Base-by-base conservation (phyloP, 2,113 vertebrate genomes). In the Toxotes jaculatrix region DNA sequence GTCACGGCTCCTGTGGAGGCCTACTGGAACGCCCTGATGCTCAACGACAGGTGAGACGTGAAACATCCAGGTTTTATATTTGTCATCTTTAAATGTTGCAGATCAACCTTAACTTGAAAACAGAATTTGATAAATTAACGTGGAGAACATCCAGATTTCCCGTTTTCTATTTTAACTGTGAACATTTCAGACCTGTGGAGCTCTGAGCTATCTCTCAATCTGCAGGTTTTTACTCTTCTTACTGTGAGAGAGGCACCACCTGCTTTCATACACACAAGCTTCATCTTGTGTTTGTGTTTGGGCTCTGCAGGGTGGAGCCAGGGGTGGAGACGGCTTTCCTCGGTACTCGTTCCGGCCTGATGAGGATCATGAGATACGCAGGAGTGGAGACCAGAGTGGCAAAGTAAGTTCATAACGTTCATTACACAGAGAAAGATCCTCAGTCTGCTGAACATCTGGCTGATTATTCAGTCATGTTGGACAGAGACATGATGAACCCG, bases 1-100 rank as follows among this genome's bases (percentile, higher is more conserved):
- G 97, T 98, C 42, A 99, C 98, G 0, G 98, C 98, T 34, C 98
- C 98, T 4, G 91, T 99, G 88, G 98, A 99, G 76, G 97, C 98
- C 32, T 98, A 99, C 84, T 99, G 98, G 98, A 98, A 97, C 8
- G 94, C 96, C 0, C 87, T 99, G 84, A 95, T 95, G 59, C 96
- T 99, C 88, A 96, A 95, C 60, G 90, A 96, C 77, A 88, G 81
- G 92, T 92, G 57, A 84, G 38, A 45, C 13, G 0, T 1, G 3
- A 36, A 1, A 10, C 9, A 7, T 19, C n/a, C 27, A 40, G 10
- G 4, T 4, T 51, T 60, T 16, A 34, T 8, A 16, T 43, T 32
- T 47, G 11, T 4, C 1, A 49, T 1, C 12, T 38, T 7, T 5
- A 38, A 38, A 27, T 27, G 36, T 38, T 38, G 36, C 7, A 38